Evolutionary conservation across 2,888 invertebrate genomes (phyloP).

Genomic region (Margaritifera margaritifera): DNA sequence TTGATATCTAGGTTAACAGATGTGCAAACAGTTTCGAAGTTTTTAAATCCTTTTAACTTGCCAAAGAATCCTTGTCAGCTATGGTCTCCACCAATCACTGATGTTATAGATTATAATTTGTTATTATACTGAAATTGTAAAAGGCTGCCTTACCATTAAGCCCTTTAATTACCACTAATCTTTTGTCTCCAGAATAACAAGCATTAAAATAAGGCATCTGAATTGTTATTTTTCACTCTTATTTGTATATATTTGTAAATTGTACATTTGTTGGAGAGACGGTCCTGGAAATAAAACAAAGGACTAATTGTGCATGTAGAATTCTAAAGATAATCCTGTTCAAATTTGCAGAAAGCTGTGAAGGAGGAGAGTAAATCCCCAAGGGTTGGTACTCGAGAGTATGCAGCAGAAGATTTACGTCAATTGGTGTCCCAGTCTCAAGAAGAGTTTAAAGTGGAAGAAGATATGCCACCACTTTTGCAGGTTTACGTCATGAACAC

Average conservation of each 20-base stretch:
- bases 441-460: slow-evolving; percentile 54
- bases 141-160: no score
- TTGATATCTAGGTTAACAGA: no score
- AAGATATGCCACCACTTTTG: slow-evolving; percentile 67
- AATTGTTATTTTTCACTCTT: not conserved
- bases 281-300: not conserved
- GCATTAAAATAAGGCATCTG: slow-evolving; percentile 2
- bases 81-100: no score
- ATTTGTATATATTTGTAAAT: not conserved
- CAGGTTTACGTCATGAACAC: slow-evolving; percentile 46
- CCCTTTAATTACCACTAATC: no score
- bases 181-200: no score
- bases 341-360: not conserved
- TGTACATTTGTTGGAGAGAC: not conserved
- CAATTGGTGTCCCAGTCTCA: slow-evolving; percentile 46
- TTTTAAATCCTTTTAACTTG: no score
- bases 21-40: no score
- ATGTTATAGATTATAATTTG: no score
- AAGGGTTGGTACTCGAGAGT: slow-evolving; percentile 47
- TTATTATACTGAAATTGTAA: no score
- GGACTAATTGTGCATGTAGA: not conserved
- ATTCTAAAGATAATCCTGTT: not conserved
- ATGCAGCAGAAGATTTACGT: slow-evolving; percentile 54
- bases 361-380: slow-evolving; percentile 22
- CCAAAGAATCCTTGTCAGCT: no score